Evolutionary conservation across 2,797 vertebrate genomes (phyloP).

Genomic region (Arctocebus calabarensis): DNA sequence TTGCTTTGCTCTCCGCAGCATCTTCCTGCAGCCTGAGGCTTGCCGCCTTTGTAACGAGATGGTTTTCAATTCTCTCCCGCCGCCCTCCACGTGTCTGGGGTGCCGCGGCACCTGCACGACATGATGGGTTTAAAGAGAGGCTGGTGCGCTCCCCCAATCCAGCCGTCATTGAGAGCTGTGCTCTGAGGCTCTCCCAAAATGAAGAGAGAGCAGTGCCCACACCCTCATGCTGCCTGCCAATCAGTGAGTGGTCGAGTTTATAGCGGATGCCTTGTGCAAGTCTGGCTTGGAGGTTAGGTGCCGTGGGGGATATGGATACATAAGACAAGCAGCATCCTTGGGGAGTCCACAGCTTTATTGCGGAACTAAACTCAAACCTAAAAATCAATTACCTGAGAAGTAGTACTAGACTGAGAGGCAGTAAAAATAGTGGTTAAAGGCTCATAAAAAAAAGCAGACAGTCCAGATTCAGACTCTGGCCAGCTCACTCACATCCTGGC

Average conservation of each 20-base stretch:
- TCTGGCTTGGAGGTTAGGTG: slow-evolving; percentile 32
- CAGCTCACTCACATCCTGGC: neutral
- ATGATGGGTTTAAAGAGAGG: neutral
- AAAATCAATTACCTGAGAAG: slow-evolving; percentile 76
- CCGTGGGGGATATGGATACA: neutral
- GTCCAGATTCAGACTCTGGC: slow-evolving; percentile 13
- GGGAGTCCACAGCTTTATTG: slow-evolving; percentile 68
- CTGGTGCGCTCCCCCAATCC: too few relatives aligned
- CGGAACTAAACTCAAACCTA: slow-evolving; percentile 73
- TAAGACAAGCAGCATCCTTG: slow-evolving; percentile 22
- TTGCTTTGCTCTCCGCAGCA: neutral
- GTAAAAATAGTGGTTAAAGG: slow-evolving; percentile 66
- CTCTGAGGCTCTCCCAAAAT: neutral
- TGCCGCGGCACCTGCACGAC: too few relatives aligned
- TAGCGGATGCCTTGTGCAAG: slow-evolving; percentile 36
- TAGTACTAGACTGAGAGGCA: slow-evolving; percentile 59
- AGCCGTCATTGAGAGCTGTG: neutral
- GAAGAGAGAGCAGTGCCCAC: neutral
- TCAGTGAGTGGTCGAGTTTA: slow-evolving; percentile 60
- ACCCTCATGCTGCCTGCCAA: slow-evolving; percentile 29
- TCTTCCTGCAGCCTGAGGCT: neutral
- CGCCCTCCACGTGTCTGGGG: accelerated
- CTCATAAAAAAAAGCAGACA: slow-evolving; percentile 48
- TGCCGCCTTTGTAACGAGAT: neutral
- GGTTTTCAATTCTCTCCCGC: neutral